Evolutionary conservation across 2,113 vertebrate species (phyloP).

Genomic region (Ascaphus truei): DNA sequence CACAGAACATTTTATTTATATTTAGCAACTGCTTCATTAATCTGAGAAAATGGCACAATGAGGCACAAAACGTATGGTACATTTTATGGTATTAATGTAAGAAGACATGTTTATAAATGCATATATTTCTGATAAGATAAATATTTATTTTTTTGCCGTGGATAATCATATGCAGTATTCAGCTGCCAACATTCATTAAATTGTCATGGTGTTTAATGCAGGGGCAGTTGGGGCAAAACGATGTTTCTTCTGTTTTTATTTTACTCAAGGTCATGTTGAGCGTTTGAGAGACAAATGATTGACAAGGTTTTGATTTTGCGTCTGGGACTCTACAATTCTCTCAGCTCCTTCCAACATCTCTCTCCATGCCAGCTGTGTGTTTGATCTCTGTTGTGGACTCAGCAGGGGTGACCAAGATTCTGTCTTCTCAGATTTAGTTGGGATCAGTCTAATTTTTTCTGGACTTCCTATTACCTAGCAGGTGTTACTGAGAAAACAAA

Average conservation of each 20-base stretch:
- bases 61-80: not conserved
- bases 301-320: conserved; percentile 43
- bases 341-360: conserved; percentile 3
- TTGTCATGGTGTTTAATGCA: conserved; percentile 49
- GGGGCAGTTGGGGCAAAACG: conserved; percentile 34
- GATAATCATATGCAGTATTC: conserved; percentile 25
- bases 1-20: not conserved
- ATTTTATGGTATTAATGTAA: not conserved
- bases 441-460: conserved; percentile 54
- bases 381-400: conserved; percentile 48
- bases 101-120: not conserved
- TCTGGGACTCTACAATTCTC: conserved; percentile 43
- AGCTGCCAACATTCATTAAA: conserved; percentile 44
- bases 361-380: conserved; percentile 46
- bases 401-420: not conserved
- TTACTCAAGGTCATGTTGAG: conserved; percentile 46
- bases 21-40: not conserved
- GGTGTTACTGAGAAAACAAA: conserved; percentile 55
- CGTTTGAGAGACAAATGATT: conserved; percentile 44
- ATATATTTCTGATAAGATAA: too few relatives aligned
- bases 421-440: conserved; percentile 42
- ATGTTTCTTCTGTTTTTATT: conserved; percentile 43
- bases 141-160: not conserved
- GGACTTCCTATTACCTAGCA: conserved; percentile 55
- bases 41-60: not conserved